Conservation (phyloP, 2,113 vertebrate species). For the Semnornis frantzii region DNA sequence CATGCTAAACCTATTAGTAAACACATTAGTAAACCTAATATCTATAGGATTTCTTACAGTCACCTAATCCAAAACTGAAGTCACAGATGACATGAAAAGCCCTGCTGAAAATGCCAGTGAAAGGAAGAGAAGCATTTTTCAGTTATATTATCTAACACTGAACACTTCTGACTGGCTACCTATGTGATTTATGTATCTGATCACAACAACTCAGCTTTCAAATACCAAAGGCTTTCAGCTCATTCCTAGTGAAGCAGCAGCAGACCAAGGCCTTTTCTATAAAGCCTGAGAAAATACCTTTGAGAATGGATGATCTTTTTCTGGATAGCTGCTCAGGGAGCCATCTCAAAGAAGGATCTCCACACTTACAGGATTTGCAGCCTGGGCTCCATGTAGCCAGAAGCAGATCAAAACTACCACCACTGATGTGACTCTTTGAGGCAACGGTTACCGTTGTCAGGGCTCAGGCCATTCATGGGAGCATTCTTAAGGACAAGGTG, state of each 20-base stretch:
- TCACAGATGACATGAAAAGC: neutral
- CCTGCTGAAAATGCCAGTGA: neutral
- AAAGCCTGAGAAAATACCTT: neutral
- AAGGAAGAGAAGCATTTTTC: neutral
- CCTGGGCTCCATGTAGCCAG: accelerated
- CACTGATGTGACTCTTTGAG: neutral
- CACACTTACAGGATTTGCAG: neutral
- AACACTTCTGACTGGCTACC: neutral
- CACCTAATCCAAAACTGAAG: neutral
- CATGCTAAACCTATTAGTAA: neutral
- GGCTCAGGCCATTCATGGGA: neutral
- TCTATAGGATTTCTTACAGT: neutral
- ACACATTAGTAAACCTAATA: neutral
- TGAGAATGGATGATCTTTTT: neutral
- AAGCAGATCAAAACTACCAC: neutral
- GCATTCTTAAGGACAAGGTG: neutral
- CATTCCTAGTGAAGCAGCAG: neutral
- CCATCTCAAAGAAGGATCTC: neutral
- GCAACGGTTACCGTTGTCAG: neutral
- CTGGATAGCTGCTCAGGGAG: neutral
- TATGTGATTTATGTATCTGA: neutral
- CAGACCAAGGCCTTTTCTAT: neutral
- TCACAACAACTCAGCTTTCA: neutral
- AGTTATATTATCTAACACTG: neutral
- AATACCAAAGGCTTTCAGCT: neutral